phyloP scores from a whole-genome alignment of 2,797 vertebrate species.

The Neostethus bicornis region DNA sequence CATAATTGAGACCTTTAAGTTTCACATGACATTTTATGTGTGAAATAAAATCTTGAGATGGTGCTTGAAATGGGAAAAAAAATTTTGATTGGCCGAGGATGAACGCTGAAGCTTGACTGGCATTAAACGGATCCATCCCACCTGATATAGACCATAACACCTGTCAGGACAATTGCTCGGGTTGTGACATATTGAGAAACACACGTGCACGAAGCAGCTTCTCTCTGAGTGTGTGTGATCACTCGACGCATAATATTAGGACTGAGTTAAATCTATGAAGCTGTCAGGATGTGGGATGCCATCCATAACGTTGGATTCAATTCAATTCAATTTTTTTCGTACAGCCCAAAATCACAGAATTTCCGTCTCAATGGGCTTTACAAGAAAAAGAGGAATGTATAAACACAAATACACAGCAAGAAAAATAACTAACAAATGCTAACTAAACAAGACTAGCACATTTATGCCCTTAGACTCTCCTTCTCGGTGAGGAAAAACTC shows the following conservation, averaged over 20 bases:
- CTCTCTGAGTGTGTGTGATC: conserved; percentile 15
- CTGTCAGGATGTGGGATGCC: conserved; percentile 39
- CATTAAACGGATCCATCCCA: conserved; percentile 37
- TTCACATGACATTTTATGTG: conserved; percentile 33
- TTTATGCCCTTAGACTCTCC: too few species aligned
- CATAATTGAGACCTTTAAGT: conserved; percentile 53
- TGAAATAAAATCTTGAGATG: conserved; percentile 22
- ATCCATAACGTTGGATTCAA: conserved; percentile 33
- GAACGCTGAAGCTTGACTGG: conserved; percentile 4
- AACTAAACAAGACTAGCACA: too few species aligned
- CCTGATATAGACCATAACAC: conserved; percentile 48
- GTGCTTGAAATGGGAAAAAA: conserved; percentile 13
- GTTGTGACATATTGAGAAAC: conserved; percentile 1
- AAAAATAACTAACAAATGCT: too few species aligned
- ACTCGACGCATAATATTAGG: conserved; percentile 33
- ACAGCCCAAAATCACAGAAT: too few species aligned
- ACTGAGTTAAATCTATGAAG: conserved; percentile 39
- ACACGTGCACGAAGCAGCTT: background rate
- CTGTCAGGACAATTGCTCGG: conserved; percentile 27
- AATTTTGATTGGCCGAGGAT: conserved; percentile 33
- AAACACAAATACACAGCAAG: too few species aligned
- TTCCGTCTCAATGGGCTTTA: too few species aligned
- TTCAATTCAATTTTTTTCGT: too few species aligned
- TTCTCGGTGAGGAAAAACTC: too few species aligned
- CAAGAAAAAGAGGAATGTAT: too few species aligned